Conservation (phyloP, 2,113 vertebrate genomes). For the Lophura nycthemera region DNA sequence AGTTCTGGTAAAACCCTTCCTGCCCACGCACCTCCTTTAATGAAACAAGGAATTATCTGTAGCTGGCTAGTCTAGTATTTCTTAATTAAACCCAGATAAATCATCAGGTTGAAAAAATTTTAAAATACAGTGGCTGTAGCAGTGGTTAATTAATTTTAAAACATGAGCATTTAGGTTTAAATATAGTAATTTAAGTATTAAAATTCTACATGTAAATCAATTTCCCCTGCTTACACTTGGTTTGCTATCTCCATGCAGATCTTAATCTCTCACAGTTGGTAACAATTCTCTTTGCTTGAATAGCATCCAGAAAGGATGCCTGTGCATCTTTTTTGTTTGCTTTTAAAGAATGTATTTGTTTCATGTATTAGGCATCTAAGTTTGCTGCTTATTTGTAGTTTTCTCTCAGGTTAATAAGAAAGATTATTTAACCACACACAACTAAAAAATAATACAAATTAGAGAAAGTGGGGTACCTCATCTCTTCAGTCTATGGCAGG, state of each 20-base stretch:
- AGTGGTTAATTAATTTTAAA: background rate
- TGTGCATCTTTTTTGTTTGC: background rate
- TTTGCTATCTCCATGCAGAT: background rate
- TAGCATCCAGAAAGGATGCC: background rate
- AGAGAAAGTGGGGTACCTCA: background rate
- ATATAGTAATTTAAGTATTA: background rate
- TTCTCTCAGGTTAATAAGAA: background rate
- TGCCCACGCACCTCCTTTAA: background rate
- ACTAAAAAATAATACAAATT: background rate
- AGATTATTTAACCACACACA: background rate
- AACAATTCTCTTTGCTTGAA: background rate
- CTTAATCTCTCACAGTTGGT: background rate
- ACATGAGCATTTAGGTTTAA: background rate
- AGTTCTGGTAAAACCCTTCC: background rate
- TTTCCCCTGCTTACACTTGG: background rate
- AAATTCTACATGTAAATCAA: background rate
- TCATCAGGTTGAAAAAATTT: background rate
- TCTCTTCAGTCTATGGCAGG: background rate
- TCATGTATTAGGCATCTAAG: background rate
- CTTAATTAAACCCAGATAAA: background rate
- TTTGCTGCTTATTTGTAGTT: background rate
- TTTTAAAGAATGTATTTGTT: background rate
- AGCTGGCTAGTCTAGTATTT: background rate
- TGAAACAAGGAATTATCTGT: background rate
- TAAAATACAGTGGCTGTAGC: background rate